These are phyloP conservation scores for Coryphaenoides rupestris DNA, from an alignment of 2,113 vertebrate genomes.

Conservation along the genomic window DNA sequence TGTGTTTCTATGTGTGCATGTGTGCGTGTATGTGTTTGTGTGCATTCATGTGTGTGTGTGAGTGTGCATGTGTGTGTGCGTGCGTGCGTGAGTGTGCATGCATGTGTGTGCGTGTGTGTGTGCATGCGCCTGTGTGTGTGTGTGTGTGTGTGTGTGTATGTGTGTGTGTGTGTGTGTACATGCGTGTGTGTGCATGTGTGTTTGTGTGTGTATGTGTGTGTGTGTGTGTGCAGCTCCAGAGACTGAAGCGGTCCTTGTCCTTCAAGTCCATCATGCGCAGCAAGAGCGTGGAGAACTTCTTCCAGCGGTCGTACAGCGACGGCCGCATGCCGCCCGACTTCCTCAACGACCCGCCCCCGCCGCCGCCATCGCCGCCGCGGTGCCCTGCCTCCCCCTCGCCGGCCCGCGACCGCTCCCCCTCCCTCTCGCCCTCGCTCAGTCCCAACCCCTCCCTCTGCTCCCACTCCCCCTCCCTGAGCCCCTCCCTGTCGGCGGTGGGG, in stretches of 20 bases:
- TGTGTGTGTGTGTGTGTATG: conserved; percentile 1
- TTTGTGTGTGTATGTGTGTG: conserved; percentile 32
- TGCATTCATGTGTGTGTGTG: conserved; percentile 16
- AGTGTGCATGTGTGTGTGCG: conserved; percentile 28
- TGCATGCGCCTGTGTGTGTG: neutral
- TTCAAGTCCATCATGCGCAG: conserved; percentile 89
- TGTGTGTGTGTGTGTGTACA: conserved; percentile 21
- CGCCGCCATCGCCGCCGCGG: too few species aligned
- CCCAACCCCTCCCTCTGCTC: conserved; percentile 66
- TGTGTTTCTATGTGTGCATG: neutral
- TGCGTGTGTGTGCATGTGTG: conserved; percentile 10
- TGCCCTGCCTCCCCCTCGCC: conserved; percentile 66
- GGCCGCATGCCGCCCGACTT: conserved; percentile 78
- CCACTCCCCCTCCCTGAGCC: conserved; percentile 70
- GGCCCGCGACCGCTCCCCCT: conserved; percentile 56
- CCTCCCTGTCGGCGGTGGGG: conserved; percentile 54
- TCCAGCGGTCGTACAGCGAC: conserved; percentile 83
- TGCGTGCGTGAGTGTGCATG: conserved; percentile 6
- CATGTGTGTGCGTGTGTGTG: conserved; percentile 65
- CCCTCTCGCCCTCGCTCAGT: conserved; percentile 63
- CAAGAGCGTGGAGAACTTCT: conserved; percentile 90
- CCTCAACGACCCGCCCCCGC: conserved; percentile 70
- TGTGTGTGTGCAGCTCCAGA: conserved; percentile 74
- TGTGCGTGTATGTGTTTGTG: conserved; percentile 15
- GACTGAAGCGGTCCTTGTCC: conserved; percentile 84